These are phyloP conservation scores for Serripes groenlandicus DNA, from an alignment of 2,888 invertebrate species.

Conservation along the genomic window DNA sequence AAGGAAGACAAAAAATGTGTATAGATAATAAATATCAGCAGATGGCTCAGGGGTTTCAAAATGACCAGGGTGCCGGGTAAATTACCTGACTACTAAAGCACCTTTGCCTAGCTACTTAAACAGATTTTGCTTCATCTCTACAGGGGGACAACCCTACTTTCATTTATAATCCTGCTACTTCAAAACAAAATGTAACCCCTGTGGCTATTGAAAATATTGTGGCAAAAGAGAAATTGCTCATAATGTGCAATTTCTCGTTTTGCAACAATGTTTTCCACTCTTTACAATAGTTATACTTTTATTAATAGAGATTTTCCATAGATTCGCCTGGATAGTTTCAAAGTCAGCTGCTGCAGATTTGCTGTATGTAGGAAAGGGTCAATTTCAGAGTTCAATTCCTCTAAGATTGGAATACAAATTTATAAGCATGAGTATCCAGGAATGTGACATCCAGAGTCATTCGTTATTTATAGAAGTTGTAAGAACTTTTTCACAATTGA, in stretches of 20 bases:
- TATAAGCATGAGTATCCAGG: not conserved
- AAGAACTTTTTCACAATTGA: not conserved
- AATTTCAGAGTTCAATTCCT: not conserved
- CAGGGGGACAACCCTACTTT: not conserved
- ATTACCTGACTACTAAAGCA: not conserved
- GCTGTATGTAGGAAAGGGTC: too few species aligned
- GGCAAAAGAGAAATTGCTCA: not conserved
- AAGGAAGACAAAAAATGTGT: too few species aligned
- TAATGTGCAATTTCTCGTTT: not conserved
- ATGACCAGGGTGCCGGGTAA: not conserved
- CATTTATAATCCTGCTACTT: not conserved
- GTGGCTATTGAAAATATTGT: not conserved
- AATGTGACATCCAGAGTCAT: too few species aligned
- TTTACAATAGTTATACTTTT: too few species aligned
- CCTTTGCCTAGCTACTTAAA: not conserved
- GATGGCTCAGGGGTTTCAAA: not conserved
- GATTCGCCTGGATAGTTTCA: not conserved
- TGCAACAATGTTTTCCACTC: not conserved
- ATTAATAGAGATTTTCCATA: not conserved
- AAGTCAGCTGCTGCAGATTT: not conserved
- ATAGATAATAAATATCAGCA: not conserved
- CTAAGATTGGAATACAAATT: not conserved
- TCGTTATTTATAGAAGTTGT: too few species aligned
- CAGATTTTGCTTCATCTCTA: not conserved
- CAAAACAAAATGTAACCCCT: not conserved